A percentile compares a stretch with the other conserved stretches of the same genome.
phyloP scores from a whole-genome alignment of 2,797 vertebrate species.

The Gymnoscopelus braueri region DNA sequence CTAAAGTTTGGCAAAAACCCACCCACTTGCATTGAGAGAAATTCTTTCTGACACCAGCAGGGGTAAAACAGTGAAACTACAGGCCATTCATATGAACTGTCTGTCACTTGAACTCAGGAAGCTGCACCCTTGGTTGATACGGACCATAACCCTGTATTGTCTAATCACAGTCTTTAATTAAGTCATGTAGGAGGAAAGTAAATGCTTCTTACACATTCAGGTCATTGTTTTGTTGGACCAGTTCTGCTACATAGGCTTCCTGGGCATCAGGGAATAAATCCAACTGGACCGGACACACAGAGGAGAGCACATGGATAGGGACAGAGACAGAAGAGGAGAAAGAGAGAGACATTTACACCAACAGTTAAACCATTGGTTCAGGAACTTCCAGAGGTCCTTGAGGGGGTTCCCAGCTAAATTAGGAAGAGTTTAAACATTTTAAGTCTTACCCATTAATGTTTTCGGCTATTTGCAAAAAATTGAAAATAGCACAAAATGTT shows the following conservation, averaged over 20 bases:
- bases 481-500: too few relatives aligned
- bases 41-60: too few relatives aligned
- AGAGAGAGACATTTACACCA: not conserved
- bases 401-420: too few relatives aligned
- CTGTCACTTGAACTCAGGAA: too few relatives aligned
- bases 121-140: too few relatives aligned
- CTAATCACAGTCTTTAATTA: not conserved
- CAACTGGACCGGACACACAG: conserved; percentile 74
- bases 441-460: too few relatives aligned
- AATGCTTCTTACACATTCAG: conserved; percentile 80
- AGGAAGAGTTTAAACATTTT: too few relatives aligned
- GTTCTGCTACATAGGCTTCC: conserved; percentile 90
- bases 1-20: too few relatives aligned
- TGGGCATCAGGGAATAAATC: conserved; percentile 93
- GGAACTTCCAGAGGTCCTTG: too few relatives aligned
- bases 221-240: conserved; percentile 85
- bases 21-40: too few relatives aligned
- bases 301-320: not conserved
- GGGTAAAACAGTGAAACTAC: not conserved
- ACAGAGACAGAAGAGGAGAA: conserved; percentile 8
- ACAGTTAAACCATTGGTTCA: not conserved
- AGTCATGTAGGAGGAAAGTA: not conserved
- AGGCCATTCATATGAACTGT: too few relatives aligned
- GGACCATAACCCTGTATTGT: not conserved
- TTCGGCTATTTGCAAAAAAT: too few relatives aligned